Evolutionary conservation across 2,888 invertebrate genomes (phyloP), one percentile per base, ranked within the genome.

Genomic region (Clanis bilineata): DNA sequence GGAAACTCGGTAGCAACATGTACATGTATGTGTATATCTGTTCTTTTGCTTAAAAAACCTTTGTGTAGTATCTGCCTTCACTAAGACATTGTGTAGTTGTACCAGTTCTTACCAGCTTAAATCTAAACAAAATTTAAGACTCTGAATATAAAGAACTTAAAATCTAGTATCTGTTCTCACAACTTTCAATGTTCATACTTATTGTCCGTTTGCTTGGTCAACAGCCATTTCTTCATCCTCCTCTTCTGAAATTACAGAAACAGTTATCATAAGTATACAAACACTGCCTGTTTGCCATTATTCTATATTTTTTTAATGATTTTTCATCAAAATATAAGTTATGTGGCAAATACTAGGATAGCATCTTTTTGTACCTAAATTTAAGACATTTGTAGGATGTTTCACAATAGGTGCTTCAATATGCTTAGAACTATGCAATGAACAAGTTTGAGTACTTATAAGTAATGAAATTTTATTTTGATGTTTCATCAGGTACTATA

Each of bases 141-240:
- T 32, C 3, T 9, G 18, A 18, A 32, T 32, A 10, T 47, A 25
- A 41, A 18, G 15, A 47, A 25, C 28, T 47, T n/a, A 25, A 10
- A 0, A 38, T 65, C 63, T 71, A 76, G 72, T 69, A 71, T 68
- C 72, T 70, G 69, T 76, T 74, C 74, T 74, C 70, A 73, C 71
- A 75, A 71, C 68, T 69, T 66, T 63, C 36, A 56, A 51, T 25
- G 15, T 60, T 64, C 54, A 62, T 62, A 56, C 58, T 77, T 78
- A 86, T 71, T 84, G 84, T 61, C 86, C 89, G 77, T 88, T 88
- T 47, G 76, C 67, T 70, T 86, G 86, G 62, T 91, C 89, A 1
- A 88, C 86, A 56, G 91, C 93, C 92, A 91, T 92, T 76, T 90
- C 92, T 64, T 91, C 92, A 65, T 86, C 86, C 61, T 89, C 90